Percentiles rank a stretch among this genome's conserved stretches.
Conservation (phyloP, 2,888 invertebrate genomes). For the Trisateles emortualis region DNA sequence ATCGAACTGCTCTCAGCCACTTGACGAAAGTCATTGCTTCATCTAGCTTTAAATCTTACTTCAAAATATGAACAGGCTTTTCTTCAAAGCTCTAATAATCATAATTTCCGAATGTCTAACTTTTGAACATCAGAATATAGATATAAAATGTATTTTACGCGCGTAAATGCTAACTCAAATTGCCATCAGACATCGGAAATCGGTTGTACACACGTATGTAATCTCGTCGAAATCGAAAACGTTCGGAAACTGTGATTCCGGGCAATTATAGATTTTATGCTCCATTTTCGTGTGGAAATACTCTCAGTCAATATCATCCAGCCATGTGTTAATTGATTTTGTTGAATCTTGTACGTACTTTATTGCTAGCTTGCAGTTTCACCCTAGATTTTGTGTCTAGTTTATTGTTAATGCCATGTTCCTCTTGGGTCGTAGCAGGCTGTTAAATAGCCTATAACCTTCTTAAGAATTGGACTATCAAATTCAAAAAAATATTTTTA, state of each 20-base stretch:
- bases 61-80: neutral
- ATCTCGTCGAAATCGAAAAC: constrained; percentile 69
- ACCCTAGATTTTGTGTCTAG: no score
- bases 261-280: constrained; percentile 60
- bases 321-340: constrained; percentile 36
- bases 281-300: constrained; percentile 53
- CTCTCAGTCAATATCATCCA: constrained; percentile 36
- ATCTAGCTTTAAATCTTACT: no score
- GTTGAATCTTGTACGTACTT: constrained; percentile 9
- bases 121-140: neutral
- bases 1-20: no score
- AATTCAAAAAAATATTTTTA: no score
- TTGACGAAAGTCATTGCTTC: no score
- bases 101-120: neutral
- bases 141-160: constrained; percentile 10
- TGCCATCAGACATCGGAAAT: constrained; percentile 72
- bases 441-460: no score
- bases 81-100: neutral
- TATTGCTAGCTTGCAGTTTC: no score
- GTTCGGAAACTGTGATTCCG: constrained; percentile 65
- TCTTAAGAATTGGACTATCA: no score
- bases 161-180: constrained; percentile 61
- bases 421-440: no score
- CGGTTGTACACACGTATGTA: constrained; percentile 66
- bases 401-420: no score